Conservation (phyloP, 2,888 invertebrate species). For the Norana najaformis region DNA sequence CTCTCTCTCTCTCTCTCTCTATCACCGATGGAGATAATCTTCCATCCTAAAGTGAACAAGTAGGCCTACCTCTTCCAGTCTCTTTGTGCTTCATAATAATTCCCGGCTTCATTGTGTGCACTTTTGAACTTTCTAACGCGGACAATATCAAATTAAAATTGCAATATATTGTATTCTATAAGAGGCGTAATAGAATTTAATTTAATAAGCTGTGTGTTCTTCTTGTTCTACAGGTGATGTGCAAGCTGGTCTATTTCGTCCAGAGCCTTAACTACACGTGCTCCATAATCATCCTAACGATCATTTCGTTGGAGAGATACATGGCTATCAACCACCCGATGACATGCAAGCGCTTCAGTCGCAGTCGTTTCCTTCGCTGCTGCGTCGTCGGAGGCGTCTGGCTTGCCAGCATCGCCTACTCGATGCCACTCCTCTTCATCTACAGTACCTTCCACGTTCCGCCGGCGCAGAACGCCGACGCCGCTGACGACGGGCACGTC, state of each 20-base stretch:
- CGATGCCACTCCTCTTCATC: slow-evolving; percentile 26
- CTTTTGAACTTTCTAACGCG: no score
- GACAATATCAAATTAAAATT: no score
- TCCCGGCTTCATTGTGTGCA: no score
- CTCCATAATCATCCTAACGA: slow-evolving; percentile 84
- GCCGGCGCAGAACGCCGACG: neutral
- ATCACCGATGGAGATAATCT: no score
- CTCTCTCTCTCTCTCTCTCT: no score
- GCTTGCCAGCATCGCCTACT: slow-evolving; percentile 78
- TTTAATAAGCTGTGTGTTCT: neutral
- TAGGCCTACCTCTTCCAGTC: no score
- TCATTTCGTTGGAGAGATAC: slow-evolving; percentile 63
- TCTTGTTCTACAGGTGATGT: slow-evolving; percentile 65
- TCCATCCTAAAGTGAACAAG: no score
- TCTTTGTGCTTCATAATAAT: no score
- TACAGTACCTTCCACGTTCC: slow-evolving; percentile 67
- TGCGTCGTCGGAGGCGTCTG: slow-evolving; percentile 80
- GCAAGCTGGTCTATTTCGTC: slow-evolving; percentile 88
- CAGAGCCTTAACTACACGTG: slow-evolving; percentile 86
- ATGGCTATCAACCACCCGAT: slow-evolving; percentile 71
- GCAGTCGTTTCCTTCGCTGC: slow-evolving; percentile 73
- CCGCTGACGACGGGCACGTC: neutral
- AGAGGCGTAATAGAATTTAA: no score
- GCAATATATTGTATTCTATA: neutral
- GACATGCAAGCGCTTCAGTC: slow-evolving; percentile 82